Base-by-base conservation (phyloP, 2,797 vertebrate species). In the Acridotheres tristis region DNA sequence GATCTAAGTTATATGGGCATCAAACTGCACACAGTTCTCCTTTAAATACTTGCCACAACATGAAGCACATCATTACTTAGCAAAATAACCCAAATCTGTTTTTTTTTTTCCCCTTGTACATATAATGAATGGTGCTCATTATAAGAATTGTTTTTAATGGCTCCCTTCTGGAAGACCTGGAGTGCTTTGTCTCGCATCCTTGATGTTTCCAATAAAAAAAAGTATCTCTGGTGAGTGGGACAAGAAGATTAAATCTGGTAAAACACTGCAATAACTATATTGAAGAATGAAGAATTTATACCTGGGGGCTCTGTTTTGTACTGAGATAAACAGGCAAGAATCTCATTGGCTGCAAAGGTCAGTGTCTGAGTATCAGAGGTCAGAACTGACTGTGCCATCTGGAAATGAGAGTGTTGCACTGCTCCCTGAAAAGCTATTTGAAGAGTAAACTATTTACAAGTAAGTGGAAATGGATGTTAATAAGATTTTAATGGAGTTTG, bases 121-220 rank as follows among this genome's bases (percentile, higher is more conserved):
- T 62, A 10, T 72, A 71, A 77, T 5, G 7, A 89, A 30, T 54
- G 10, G 36, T 51, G 26, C 80, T 95, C 53, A 65, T 90, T 66
- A 75, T 50, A 74, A 50, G 29, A 77, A 59, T 11, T 65, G 32
- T 6, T 96, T 89, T 54, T 71, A 87, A 61, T 63, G 34, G 13
- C 42, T 47, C 4, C 29, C 21, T 18, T 62, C 42, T 72, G 38
- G 36, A 87, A 87, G 51, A 68, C 16, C n/a, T 27, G 17, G 19
- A 73, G 30, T 82, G 42, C 84, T 80, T 93, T 0, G 0, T 71
- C 54, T 80, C 0, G 0, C 23, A 38, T 80, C 51, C n/a, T 65
- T 68, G 45, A 50, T 77, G 26, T 57, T 95, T 90, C 61, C 54
- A 54, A 43, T 85, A 77, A 92, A 80, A 80, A 86, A 71, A 85